Base-by-base conservation (phyloP, 1,140 invertebrate genomes). In the Trichonephila clavata region DNA sequence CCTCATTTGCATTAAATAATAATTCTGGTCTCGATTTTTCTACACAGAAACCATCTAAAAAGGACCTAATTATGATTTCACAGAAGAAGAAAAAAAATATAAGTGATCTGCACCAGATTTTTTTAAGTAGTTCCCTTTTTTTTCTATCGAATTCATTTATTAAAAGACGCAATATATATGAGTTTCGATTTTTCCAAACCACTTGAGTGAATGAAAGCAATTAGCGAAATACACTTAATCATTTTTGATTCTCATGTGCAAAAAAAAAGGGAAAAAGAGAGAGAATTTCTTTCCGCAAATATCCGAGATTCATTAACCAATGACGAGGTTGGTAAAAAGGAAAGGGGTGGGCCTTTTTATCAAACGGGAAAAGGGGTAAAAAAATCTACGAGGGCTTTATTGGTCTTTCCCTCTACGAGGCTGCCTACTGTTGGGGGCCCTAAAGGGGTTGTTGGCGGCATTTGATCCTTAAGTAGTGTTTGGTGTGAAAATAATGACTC, bases 291-390 rank as follows among this genome's bases (percentile, higher is more conserved):
- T 39, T 39, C n/a, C 0, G n/a, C 4, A 2, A 18, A 16, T 61
- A 27, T 10, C 16, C n/a, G n/a, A 59, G 59, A 60, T 32, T 86
- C 59, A 61, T 39, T 32, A 86, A 20, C 84, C 84, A 86, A 86
- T 86, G 59, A 63, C 24, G 59, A 63, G 24, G 59, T 86, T 10
- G 4, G 27, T 27, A 86, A 50, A 50, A 50, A 63, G 20, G 59
- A 60, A 86, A 86, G 27, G 84, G 84, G 59, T 61, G 84, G 84
- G 14, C 20, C 10, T 60, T 86, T 60, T n/a, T 59, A 24, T n/a
- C 20, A 86, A 86, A n/a, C 61, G 18, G 59, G 32, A 63, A 60
- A 86, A 60, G 59, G 60, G 59, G 16, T 18, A 63, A 86, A 86
- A 86, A 86, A 86, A 32, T 13, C 0, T 1, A 32, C 7, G 16